A percentile compares a stretch with the other conserved stretches of the same genome.
These are phyloP conservation scores for Microcebus lehilahytsara DNA, from an alignment of 2,113 vertebrate genomes.

Conservation along the genomic window DNA sequence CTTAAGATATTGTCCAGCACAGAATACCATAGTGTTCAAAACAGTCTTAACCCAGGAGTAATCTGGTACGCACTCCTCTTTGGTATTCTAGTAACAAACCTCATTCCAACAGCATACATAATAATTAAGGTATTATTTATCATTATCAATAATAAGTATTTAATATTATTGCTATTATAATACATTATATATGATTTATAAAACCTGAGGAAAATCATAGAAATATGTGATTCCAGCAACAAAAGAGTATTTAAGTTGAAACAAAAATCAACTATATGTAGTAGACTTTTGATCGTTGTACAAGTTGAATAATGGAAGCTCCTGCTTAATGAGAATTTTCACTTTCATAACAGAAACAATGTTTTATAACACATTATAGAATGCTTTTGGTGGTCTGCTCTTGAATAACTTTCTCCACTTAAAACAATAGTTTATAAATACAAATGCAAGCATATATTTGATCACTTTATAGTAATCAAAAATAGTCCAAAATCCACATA, in stretches of 20 bases:
- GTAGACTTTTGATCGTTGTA: neutral
- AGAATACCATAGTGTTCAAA: neutral
- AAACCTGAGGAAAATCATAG: neutral
- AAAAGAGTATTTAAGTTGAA: neutral
- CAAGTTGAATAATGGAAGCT: neutral
- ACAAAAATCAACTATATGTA: neutral
- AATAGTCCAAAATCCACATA: neutral
- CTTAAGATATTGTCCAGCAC: neutral
- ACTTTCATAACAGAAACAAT: neutral
- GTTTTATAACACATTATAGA: neutral
- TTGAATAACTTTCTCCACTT: neutral
- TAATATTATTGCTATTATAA: neutral
- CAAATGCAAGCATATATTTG: neutral
- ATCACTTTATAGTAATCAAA: neutral
- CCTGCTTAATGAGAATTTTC: neutral
- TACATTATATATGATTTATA: neutral
- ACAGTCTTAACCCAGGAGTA: neutral
- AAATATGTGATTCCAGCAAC: neutral
- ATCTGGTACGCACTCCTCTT: neutral
- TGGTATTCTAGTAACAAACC: neutral
- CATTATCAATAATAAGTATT: neutral
- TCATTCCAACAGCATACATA: neutral
- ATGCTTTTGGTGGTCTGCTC: neutral
- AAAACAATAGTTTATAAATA: neutral
- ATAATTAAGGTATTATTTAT: neutral